phyloP scores from a whole-genome alignment of 2,888 invertebrate genomes.

The Protonemura montana region DNA sequence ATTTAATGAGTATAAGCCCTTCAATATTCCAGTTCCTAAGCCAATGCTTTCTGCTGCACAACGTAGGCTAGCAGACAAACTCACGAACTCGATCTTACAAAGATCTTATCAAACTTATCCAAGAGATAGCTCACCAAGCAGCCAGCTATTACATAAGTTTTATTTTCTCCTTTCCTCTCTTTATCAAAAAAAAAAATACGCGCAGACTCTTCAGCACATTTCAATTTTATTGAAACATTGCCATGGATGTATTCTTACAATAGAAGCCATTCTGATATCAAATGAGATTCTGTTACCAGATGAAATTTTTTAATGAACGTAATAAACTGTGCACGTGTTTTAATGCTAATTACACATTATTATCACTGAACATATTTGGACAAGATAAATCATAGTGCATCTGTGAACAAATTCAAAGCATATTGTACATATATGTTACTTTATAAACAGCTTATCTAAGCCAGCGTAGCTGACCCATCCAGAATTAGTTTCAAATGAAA shows the following conservation, averaged over 20 bases:
- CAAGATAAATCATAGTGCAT: neutral
- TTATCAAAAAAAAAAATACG: neutral
- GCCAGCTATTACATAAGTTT: neutral
- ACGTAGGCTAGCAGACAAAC: neutral
- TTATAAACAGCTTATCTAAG: neutral
- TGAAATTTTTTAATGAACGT: neutral
- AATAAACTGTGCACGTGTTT: neutral
- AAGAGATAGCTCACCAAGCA: neutral
- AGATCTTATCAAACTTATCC: slow-evolving; percentile 9
- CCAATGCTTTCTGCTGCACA: neutral
- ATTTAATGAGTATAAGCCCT: neutral
- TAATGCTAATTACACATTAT: neutral
- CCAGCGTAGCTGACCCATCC: neutral
- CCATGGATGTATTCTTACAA: neutral
- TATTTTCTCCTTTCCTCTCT: neutral
- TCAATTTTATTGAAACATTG: neutral
- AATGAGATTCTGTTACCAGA: neutral
- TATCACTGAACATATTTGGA: neutral
- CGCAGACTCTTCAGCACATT: neutral
- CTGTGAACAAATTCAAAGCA: neutral
- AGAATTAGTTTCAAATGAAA: neutral
- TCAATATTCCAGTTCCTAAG: neutral
- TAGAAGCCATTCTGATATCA: neutral
- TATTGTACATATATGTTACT: neutral
- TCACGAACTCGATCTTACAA: slow-evolving; percentile 29